These are phyloP conservation scores for Lithobates sylvaticus DNA, from an alignment of 2,797 vertebrate species.

Conservation along the genomic window DNA sequence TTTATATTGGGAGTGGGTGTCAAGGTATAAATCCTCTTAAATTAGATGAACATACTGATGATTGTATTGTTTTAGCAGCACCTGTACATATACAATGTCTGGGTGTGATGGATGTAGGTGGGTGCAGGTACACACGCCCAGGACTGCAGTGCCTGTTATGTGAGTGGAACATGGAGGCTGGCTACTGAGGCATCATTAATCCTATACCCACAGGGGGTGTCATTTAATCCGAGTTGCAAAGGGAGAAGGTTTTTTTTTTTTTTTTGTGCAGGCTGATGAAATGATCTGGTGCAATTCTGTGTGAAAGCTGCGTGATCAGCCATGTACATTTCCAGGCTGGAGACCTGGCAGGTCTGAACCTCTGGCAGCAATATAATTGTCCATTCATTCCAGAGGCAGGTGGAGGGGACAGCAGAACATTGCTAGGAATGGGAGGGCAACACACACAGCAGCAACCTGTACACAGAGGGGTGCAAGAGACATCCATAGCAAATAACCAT, in stretches of 20 bases:
- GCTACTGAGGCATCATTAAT: conserved; percentile 30
- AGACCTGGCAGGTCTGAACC: conserved; percentile 4
- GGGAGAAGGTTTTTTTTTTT: conserved; percentile 17
- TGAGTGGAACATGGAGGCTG: neutral
- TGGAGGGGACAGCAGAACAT: neutral
- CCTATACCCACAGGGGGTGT: conserved; percentile 41
- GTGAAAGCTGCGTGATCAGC: conserved; percentile 30
- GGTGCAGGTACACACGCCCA: neutral
- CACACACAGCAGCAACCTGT: too few relatives aligned
- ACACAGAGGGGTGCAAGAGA: too few relatives aligned
- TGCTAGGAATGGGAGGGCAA: neutral
- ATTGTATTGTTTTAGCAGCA: neutral
- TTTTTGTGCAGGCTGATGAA: conserved; percentile 48
- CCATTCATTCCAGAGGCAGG: neutral
- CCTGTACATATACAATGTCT: neutral
- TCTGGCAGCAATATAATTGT: neutral
- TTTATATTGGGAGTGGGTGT: too few relatives aligned
- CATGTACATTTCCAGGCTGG: conserved; percentile 5
- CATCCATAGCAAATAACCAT: too few relatives aligned
- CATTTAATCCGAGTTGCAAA: conserved; percentile 26
- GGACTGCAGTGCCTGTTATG: neutral
- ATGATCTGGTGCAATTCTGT: conserved; percentile 46
- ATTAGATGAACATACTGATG: too few relatives aligned
- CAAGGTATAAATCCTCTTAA: too few relatives aligned
- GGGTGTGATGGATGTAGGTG: neutral